Conservation (phyloP, 2,797 vertebrate species). For the Takifugu rubripes region DNA sequence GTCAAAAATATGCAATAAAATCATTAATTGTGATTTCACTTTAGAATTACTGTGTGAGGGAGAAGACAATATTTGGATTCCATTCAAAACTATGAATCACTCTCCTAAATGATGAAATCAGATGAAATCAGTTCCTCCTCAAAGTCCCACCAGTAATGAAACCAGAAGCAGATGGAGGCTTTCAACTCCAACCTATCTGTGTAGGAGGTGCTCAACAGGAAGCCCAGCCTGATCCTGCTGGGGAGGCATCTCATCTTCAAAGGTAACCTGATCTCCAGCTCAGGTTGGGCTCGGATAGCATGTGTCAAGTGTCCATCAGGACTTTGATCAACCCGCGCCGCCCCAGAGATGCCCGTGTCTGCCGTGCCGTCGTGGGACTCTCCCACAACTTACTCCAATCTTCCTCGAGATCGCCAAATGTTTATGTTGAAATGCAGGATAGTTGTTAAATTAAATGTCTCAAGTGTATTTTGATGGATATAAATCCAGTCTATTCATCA, state of each 20-base stretch:
- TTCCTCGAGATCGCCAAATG: not conserved
- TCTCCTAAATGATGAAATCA: not conserved
- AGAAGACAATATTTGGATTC: not conserved
- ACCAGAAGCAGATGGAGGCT: slow-evolving; percentile 25
- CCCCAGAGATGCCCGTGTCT: slow-evolving; percentile 34
- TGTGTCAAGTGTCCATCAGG: slow-evolving; percentile 61
- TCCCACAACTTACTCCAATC: slow-evolving; percentile 16
- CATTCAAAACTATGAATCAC: not conserved
- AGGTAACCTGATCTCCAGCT: slow-evolving; percentile 65
- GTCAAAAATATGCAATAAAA: not conserved
- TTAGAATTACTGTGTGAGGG: not conserved
- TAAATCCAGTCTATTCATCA: slow-evolving; percentile 26
- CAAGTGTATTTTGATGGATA: slow-evolving; percentile 7
- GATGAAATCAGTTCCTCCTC: not conserved
- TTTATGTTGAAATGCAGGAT: not conserved
- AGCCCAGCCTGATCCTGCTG: slow-evolving; percentile 30
- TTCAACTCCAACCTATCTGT: slow-evolving; percentile 21
- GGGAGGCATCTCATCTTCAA: slow-evolving; percentile 66
- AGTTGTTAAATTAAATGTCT: not conserved
- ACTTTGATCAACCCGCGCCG: slow-evolving; percentile 60
- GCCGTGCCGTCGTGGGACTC: slow-evolving; percentile 23
- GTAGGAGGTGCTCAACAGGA: slow-evolving; percentile 36
- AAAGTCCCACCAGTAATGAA: slow-evolving; percentile 8
- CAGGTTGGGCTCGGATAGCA: slow-evolving; percentile 40
- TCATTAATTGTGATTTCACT: too few relatives aligned